Evolutionary conservation across 2,113 vertebrate species (phyloP), one percentile per base, ranked within the genome.

Genomic region (Excalfactoria chinensis): DNA sequence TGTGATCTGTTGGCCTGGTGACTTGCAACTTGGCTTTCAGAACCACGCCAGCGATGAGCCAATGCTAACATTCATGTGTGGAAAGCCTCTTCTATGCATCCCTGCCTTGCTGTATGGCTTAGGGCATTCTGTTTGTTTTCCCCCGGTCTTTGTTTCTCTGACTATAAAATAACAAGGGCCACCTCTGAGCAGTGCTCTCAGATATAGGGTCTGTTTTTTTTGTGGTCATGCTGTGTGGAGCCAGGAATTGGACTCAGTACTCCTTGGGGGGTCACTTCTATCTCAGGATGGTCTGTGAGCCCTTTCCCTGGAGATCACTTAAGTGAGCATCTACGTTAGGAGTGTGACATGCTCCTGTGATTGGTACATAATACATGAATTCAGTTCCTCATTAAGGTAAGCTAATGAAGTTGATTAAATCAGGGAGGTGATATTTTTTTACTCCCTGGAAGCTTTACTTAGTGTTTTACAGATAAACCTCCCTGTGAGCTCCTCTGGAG

Each of bases 271-370:
- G 14, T 53, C 13, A 6, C 23, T 25, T 53, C 51, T 26, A 49
- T 28, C 51, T 53, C 26, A 15, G 14, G 26, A 53, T 53, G 26
- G 4, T 30, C 26, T 53, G 26, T 53, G 49, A 26, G 25, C 49
- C 32, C 55, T 56, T 18, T 56, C 55, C 17, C 55, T 56, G 19
- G 55, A 56, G 30, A 32, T 32, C 30, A 32, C 18, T 32, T 56
- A 19, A 18, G 18, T 32, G 18, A 58, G 55, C 55, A 58, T 58
- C 17, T 23, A 3, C 58, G 30, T 22, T 0, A 32, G 21, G 43
- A n/a, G 17, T 40, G 18, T 4, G 2, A 0, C 11, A 2, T 6
- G 8, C 55, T 25, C 13, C 46, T 73, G 10, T 64, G 16, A 11
- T 60, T 8, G 26, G 12, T 32, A 4, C 35, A 2, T 2, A 40